These are phyloP conservation scores for Polyommatus icarus DNA, from an alignment of 2,888 invertebrate species.

Conservation along the genomic window DNA sequence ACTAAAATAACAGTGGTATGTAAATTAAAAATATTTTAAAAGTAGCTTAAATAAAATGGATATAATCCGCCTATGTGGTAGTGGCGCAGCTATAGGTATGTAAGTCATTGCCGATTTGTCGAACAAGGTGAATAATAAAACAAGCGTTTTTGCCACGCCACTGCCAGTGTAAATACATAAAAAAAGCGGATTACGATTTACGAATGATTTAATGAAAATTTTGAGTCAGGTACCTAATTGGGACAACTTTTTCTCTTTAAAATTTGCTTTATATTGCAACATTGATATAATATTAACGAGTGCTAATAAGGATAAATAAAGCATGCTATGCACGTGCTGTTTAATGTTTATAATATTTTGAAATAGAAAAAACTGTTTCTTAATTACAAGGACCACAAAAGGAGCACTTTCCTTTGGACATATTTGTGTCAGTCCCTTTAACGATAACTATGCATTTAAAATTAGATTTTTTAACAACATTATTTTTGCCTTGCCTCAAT, in stretches of 20 bases:
- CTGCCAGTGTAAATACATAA: neutral
- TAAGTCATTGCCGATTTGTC: neutral
- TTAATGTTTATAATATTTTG: neutral
- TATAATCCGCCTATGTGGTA: slow-evolving; percentile 32
- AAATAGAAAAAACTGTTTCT: too few relatives aligned
- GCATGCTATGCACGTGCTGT: slow-evolving; percentile 25
- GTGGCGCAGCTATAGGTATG: neutral
- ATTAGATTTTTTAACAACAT: neutral
- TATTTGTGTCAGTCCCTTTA: neutral
- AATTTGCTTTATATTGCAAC: slow-evolving; percentile 37
- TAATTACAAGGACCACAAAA: too few relatives aligned
- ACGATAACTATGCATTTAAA: neutral
- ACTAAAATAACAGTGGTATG: slow-evolving; percentile 44
- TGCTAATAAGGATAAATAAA: slow-evolving; percentile 38
- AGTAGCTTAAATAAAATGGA: slow-evolving; percentile 45
- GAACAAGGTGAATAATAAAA: slow-evolving; percentile 5
- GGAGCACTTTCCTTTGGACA: neutral
- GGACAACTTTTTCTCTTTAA: slow-evolving; percentile 51
- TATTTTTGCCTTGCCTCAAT: neutral
- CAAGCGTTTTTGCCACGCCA: neutral
- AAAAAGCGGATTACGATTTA: slow-evolving; percentile 9
- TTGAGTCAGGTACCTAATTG: slow-evolving; percentile 74
- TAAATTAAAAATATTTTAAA: slow-evolving; percentile 45
- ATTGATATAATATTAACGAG: slow-evolving; percentile 46
- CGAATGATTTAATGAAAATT: slow-evolving; percentile 47